A percentile compares a stretch with the other conserved stretches of the same genome.
These are phyloP conservation scores for Scaptomyza flava DNA, from an alignment of 2,888 invertebrate species.

Conservation along the genomic window DNA sequence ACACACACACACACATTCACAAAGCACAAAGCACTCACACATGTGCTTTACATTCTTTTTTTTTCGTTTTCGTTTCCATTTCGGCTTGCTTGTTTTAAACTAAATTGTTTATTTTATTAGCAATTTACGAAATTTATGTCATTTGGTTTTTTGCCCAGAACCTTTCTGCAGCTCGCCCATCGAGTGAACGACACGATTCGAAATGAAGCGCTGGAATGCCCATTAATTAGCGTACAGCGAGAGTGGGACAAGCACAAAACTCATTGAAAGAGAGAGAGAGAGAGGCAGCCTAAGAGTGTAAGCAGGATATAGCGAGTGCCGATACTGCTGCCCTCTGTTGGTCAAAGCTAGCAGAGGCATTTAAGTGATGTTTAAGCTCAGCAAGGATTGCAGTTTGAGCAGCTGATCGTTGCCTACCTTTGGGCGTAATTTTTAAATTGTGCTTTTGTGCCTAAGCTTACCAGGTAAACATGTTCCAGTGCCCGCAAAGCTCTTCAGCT, in stretches of 20 bases:
- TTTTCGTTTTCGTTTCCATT: conserved; percentile 15
- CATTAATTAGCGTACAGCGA: conserved; percentile 68
- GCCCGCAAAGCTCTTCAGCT: conserved; percentile 82
- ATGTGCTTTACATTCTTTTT: conserved; percentile 23
- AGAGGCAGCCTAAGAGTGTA: neutral
- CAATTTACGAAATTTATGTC: conserved; percentile 76
- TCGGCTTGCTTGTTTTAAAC: conserved; percentile 57
- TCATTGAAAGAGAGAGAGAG: neutral
- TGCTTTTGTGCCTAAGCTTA: conserved; percentile 58
- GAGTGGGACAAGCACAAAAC: neutral
- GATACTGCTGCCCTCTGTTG: conserved; percentile 62
- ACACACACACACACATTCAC: conserved; percentile 10
- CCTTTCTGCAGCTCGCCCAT: conserved; percentile 14
- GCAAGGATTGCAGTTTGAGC: conserved; percentile 35
- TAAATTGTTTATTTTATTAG: conserved; percentile 81
- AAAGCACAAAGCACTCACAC: conserved; percentile 20
- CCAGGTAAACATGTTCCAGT: conserved; percentile 81
- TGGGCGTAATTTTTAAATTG: conserved; percentile 50
- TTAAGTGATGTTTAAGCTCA: conserved; percentile 10
- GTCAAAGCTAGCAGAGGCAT: conserved; percentile 18
- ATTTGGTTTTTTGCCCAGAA: conserved; percentile 18
- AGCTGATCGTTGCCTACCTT: conserved; percentile 64
- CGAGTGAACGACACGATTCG: conserved; percentile 31
- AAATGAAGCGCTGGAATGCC: conserved; percentile 76
- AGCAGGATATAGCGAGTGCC: too few relatives aligned